Conservation (phyloP, 2,113 vertebrate species). For the Peromyscus polionotus region DNA sequence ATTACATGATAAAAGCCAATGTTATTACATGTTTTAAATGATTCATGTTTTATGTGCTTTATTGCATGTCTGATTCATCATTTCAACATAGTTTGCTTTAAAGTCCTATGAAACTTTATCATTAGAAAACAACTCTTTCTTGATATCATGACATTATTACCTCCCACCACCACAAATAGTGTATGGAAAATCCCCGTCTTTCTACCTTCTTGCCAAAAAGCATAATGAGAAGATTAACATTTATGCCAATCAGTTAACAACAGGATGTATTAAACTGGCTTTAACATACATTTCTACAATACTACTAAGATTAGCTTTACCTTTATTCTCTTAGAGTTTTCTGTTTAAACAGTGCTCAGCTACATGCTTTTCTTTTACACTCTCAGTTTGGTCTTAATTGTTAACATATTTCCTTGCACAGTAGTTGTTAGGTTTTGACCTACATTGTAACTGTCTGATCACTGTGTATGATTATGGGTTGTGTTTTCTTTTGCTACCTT, state of each 20-base stretch:
- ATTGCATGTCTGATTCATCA: not conserved
- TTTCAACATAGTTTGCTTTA: not conserved
- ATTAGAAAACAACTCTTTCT: not conserved
- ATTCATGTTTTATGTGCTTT: not conserved
- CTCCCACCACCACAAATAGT: not conserved
- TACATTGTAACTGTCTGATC: not conserved
- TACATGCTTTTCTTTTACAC: not conserved
- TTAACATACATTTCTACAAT: not conserved
- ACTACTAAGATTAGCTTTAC: not conserved
- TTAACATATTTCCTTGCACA: not conserved
- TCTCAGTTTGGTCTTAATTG: not conserved
- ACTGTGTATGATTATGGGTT: not conserved
- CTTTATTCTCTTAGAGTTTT: not conserved
- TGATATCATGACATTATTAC: not conserved
- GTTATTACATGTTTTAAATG: not conserved
- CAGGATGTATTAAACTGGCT: not conserved
- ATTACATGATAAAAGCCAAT: not conserved
- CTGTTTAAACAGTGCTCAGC: not conserved
- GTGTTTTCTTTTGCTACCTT: not conserved
- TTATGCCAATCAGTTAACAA: not conserved
- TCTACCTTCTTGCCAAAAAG: not conserved
- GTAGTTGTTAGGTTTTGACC: not conserved
- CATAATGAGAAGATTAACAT: not conserved
- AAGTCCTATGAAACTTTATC: not conserved
- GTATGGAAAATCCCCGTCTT: not conserved